Conservation (phyloP, 2,797 vertebrate species). For the Ceyx erithaca region DNA sequence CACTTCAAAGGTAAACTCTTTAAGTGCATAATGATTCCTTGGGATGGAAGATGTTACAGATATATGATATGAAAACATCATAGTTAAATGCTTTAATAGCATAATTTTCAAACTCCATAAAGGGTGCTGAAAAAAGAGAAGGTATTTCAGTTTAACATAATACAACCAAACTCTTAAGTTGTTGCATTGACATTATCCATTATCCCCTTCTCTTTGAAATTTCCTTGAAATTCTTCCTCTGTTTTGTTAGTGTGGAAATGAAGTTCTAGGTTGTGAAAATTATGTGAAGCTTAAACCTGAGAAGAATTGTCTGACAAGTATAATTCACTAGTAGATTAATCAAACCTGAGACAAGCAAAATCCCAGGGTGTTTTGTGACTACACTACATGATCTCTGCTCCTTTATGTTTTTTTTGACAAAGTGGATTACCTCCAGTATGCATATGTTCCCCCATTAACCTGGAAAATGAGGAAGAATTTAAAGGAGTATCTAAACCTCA, state of each 20-base stretch:
- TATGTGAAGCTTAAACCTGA: not conserved
- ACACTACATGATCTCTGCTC: not conserved
- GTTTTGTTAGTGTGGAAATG: not conserved
- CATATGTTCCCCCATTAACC: not conserved
- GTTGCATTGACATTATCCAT: not conserved
- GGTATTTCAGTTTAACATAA: not conserved
- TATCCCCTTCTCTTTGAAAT: not conserved
- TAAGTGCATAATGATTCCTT: not conserved
- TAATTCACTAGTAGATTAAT: not conserved
- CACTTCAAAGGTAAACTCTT: not conserved
- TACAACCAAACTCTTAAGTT: rapidly evolving
- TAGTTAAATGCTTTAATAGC: not conserved
- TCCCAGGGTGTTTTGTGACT: not conserved
- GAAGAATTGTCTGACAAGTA: not conserved
- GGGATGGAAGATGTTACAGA: not conserved
- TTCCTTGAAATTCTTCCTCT: not conserved
- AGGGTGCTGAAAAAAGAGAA: not conserved
- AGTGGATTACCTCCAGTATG: not conserved
- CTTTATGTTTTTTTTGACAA: not conserved
- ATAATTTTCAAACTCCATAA: not conserved
- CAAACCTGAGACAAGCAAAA: not conserved
- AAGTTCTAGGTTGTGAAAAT: not conserved
- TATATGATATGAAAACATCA: not conserved
- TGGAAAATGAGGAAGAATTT: not conserved
- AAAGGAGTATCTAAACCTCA: not conserved